Conservation (phyloP, 2,888 invertebrate species). For the Drosophila monieri region DNA sequence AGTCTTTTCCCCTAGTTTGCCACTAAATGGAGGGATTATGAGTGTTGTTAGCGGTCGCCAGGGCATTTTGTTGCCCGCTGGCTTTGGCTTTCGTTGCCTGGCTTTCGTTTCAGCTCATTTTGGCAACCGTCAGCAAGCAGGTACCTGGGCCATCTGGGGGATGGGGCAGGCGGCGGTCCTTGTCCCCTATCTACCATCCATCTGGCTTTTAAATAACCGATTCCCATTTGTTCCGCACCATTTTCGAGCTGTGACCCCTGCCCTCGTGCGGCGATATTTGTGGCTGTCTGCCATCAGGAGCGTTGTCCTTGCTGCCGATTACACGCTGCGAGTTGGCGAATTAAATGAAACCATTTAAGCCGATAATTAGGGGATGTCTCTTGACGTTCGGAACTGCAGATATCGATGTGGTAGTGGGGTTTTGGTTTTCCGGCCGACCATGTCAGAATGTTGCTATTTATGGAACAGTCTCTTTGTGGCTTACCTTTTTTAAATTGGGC, state of each 20-base stretch:
- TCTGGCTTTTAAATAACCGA: slow-evolving; percentile 50
- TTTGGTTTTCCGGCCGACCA: background rate
- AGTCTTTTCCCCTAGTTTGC: slow-evolving; percentile 47
- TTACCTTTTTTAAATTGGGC: background rate
- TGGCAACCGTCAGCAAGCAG: slow-evolving; percentile 25
- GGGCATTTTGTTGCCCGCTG: slow-evolving; percentile 42
- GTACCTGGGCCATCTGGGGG: background rate
- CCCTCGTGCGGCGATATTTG: slow-evolving; percentile 23
- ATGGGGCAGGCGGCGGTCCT: background rate
- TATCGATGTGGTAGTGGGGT: background rate
- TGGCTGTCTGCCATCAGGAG: slow-evolving; percentile 27
- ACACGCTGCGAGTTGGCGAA: slow-evolving; percentile 22
- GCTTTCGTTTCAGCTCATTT: slow-evolving; percentile 40
- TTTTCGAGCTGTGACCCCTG: slow-evolving; percentile 16
- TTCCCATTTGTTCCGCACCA: slow-evolving; percentile 54
- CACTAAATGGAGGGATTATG: slow-evolving; percentile 76
- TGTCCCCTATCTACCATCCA: slow-evolving; percentile 5
- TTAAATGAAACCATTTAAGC: slow-evolving; percentile 20
- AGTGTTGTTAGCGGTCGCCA: slow-evolving; percentile 68
- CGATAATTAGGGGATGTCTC: slow-evolving; percentile 21
- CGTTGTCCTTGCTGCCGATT: slow-evolving; percentile 37
- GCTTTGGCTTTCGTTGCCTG: slow-evolving; percentile 30
- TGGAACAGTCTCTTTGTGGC: background rate
- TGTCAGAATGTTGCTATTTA: slow-evolving; percentile 4
- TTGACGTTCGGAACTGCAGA: background rate